These are phyloP conservation scores for Todiramphus saurophagus DNA, from an alignment of 2,113 vertebrate species.

Conservation along the genomic window DNA sequence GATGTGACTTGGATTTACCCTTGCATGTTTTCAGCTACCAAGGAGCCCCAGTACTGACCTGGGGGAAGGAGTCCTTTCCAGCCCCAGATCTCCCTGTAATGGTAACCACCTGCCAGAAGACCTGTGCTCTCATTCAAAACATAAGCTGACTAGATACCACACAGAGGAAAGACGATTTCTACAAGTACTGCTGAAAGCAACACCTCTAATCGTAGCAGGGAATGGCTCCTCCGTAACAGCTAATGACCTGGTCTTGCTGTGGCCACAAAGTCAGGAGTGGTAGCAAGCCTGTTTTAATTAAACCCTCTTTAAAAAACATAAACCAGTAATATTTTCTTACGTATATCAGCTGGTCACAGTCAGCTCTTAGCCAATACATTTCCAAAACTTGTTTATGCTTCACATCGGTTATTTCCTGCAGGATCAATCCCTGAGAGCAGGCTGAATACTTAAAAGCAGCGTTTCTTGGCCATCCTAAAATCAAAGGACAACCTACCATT, in stretches of 20 bases:
- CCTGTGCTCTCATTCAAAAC: background rate
- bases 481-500: background rate
- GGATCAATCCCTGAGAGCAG: background rate
- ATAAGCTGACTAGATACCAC: background rate
- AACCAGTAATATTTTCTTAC: background rate
- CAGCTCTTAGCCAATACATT: background rate
- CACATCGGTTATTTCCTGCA: background rate
- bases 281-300: background rate
- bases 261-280: background rate
- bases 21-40: background rate
- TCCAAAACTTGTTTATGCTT: background rate
- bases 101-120: background rate
- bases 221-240: background rate
- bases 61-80: background rate
- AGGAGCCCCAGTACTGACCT: background rate
- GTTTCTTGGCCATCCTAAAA: background rate
- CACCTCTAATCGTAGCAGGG: background rate
- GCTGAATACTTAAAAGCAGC: background rate
- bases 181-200: background rate
- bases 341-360: background rate
- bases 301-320: background rate
- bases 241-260: background rate
- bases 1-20: background rate
- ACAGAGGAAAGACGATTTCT: rapidly evolving
- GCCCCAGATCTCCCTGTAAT: background rate